Evolutionary conservation across 1,140 invertebrate genomes (phyloP).

Genomic region (Teleopsis dalmanni): DNA sequence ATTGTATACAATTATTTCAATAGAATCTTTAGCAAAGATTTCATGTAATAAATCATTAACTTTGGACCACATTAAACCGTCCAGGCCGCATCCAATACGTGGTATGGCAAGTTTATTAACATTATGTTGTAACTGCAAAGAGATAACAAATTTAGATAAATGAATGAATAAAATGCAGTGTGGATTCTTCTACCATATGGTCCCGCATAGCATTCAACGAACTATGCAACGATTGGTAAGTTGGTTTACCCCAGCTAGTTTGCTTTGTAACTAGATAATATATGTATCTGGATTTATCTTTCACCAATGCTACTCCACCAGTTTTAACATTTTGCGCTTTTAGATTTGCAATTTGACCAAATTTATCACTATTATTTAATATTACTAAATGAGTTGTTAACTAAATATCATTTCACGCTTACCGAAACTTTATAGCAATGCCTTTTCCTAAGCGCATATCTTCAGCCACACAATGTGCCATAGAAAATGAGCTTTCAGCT

Average conservation of each 20-base stretch:
- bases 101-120: slow-evolving; percentile 52
- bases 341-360: slow-evolving; percentile 38
- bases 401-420: not conserved
- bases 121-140: slow-evolving; percentile 33
- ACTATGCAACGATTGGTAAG: slow-evolving; percentile 39
- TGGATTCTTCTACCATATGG: slow-evolving; percentile 34
- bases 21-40: slow-evolving; percentile 45
- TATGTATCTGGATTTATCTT: slow-evolving; percentile 45
- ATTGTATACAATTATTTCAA: slow-evolving; percentile 48
- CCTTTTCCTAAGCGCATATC: slow-evolving; percentile 54
- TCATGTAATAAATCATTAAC: slow-evolving; percentile 49
- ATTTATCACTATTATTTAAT: slow-evolving; percentile 23
- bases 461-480: slow-evolving; percentile 57
- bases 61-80: slow-evolving; percentile 51
- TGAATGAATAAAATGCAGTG: not conserved
- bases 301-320: slow-evolving; percentile 50
- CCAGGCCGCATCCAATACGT: slow-evolving; percentile 56
- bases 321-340: slow-evolving; percentile 35
- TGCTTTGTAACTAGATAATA: slow-evolving; percentile 52
- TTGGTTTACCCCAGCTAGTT: slow-evolving; percentile 44
- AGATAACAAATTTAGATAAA: not conserved
- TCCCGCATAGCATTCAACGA: slow-evolving; percentile 42
- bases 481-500: slow-evolving; percentile 39
- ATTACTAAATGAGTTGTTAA: not conserved
- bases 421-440: slow-evolving; percentile 50